These are phyloP conservation scores for Candidula unifasciata DNA, from an alignment of 2,888 invertebrate species.

Conservation along the genomic window DNA sequence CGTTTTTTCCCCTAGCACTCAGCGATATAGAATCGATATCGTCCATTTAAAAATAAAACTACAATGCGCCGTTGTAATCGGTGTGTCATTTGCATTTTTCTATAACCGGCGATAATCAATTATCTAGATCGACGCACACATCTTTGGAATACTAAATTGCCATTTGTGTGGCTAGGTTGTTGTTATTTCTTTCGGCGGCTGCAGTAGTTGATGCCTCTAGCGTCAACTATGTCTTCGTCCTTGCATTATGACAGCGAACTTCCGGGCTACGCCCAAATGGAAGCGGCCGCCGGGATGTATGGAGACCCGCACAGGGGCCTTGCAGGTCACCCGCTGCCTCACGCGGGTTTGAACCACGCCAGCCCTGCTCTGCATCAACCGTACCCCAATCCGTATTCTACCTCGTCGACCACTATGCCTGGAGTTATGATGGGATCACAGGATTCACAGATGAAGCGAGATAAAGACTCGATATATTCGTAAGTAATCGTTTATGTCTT, in stretches of 20 bases:
- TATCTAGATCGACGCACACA: neutral
- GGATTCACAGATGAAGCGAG: conserved; percentile 84
- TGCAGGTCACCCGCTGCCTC: conserved; percentile 62
- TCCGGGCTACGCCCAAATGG: conserved; percentile 68
- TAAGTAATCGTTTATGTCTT: conserved; percentile 81
- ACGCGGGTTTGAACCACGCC: conserved; percentile 64
- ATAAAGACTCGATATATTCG: conserved; percentile 99
- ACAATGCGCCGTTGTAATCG: no score
- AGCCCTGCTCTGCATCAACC: conserved; percentile 66
- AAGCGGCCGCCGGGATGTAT: conserved; percentile 66
- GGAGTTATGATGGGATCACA: conserved; percentile 66
- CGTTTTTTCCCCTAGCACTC: no score
- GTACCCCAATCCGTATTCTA: conserved; percentile 63
- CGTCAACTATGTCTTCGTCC: conserved; percentile 45
- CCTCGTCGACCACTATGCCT: conserved; percentile 55
- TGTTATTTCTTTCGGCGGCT: neutral
- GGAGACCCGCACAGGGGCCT: conserved; percentile 69
- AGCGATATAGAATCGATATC: no score
- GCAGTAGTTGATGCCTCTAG: conserved; percentile 39
- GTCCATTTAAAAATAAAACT: no score
- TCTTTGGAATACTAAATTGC: neutral
- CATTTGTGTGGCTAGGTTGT: neutral
- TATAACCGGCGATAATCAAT: neutral
- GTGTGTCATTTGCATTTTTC: no score
- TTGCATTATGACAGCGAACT: conserved; percentile 73